phyloP scores from a whole-genome alignment of 2,113 vertebrate species.

The Trinectes maculatus region DNA sequence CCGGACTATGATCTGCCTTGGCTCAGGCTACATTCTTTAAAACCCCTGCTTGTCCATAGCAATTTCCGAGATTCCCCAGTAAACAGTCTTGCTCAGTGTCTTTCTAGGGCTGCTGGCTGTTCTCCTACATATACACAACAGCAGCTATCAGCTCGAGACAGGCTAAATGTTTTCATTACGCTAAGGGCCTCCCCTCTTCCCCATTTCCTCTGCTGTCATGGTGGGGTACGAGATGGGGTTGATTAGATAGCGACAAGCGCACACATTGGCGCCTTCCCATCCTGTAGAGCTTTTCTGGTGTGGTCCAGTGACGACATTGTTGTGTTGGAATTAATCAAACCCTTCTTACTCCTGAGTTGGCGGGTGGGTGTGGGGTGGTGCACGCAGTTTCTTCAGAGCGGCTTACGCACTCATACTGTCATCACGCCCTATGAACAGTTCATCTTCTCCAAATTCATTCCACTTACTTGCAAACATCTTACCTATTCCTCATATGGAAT shows the following conservation, averaged over 20 bases:
- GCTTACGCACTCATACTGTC: background rate
- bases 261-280: constrained; percentile 79
- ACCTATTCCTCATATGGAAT: background rate
- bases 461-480: background rate
- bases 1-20: background rate
- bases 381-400: background rate
- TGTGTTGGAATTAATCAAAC: constrained; percentile 13
- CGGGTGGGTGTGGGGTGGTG: too few species aligned
- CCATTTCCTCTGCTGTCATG: constrained; percentile 81
- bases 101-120: constrained; percentile 53
- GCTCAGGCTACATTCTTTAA: constrained; percentile 11
- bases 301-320: constrained; percentile 38
- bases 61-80: constrained; percentile 30
- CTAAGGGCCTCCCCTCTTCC: constrained; percentile 65
- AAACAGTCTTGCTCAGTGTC: constrained; percentile 41
- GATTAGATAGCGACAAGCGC: constrained; percentile 79
- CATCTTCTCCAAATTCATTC: too few species aligned
- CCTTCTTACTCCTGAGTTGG: background rate
- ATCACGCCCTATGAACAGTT: background rate
- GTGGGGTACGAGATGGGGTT: constrained; percentile 40
- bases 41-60: constrained; percentile 30
- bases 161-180: constrained; percentile 75
- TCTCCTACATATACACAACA: constrained; percentile 65
- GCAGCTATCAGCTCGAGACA: constrained; percentile 56
- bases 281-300: constrained; percentile 69